Evolutionary conservation across 1,140 invertebrate species (phyloP), one percentile per base, ranked within the genome.

Genomic region (Lepeophtheirus salmonis): DNA sequence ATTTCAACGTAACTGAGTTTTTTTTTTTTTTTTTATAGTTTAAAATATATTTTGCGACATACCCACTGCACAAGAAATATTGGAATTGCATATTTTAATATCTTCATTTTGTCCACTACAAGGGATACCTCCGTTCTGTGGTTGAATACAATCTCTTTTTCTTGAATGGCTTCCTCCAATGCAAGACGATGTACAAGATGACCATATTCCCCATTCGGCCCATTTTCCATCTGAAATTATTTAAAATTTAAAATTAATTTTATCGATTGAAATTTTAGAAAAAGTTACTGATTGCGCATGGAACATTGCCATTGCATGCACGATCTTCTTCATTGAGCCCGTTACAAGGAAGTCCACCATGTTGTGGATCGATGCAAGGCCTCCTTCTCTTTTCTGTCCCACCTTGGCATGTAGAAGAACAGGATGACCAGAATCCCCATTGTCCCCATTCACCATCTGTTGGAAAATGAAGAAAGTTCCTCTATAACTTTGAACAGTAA

Each of bases 351-450:
- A 41, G 30, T 41, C 30, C 30, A 10, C 30, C 30, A 41, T 41
- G 30, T 41, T 41, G 6, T 10, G 30, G 30, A 41, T 41, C 30
- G 30, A 41, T 41, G 30, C 30, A 41, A n/a, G 30, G 30, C 26
- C 50, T 30, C 6, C 64, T 57, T 0, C 61, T 53, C 25, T 62
- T 51, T 24, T 65, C 60, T 18, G 61, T 62, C 10, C 57, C 75
- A 10, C 70, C 70, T 23, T 79, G 77, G 66, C 84, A 86, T 4
- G 70, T 64, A 10, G 30, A 41, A n/a, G 30, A 41, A 41, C 30
- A 41, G n/a, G 30, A 6, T 0, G 80, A 79, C 84, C 84, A 87
- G 23, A 70, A 70, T 1, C 78, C 77, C 84, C 84, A 86, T 0
- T 71, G 68, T 16, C 79, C 75, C 78, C 77, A 79, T 18, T 78